Base-by-base conservation (phyloP, 30 jellyfish, hydroid and myxozoan genomes). In the Pelagia noctiluca region DNA sequence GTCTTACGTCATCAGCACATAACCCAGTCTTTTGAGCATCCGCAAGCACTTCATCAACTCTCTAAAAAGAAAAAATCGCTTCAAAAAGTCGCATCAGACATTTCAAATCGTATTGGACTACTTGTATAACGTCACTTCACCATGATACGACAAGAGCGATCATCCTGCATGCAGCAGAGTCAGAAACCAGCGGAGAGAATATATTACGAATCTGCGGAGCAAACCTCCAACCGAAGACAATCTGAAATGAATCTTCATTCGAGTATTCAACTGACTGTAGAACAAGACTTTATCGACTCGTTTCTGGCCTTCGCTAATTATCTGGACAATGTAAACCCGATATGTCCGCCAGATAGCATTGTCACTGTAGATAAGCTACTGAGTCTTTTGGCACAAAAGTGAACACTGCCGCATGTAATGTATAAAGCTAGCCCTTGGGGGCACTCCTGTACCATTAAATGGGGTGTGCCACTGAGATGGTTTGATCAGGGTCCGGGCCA, bases 281-380 rank as follows among this genome's bases (percentile, higher is more conserved):
- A 83, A 36, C 37, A 30, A 24, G 93, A 83, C 80, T 70, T 71
- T 29, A 70, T 83, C 0, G 90, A 86, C 0, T 66, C 96, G 31
- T 86, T 86, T 61, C 70, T 75, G 11, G 96, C 69, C 8, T 86
- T 64, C 60, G 96, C 96, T 12, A 71, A 61, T 19, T 86, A 69
- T 31, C 83, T 86, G n/a, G 96, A 86, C 71, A 47, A 52, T 3
- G 96, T 86, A 64, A 86, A 86, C 49, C 96, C 96, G 3, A 86
- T 86, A 1, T 86, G 96, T 35, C 37, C 86, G 1, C 90, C 96
- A 0, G 96, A 86, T 1, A 52, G 79, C 22, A 60, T 86, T 34
- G 90, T 75, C 35, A 86, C 96, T 30, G 87, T 68, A 19, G 96
- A 86, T 37, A 86, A 86, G 46, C 86, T 86, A 0, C 42, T 86